A percentile compares a stretch with the other conserved stretches of the same genome.
phyloP scores from a whole-genome alignment of 1,140 invertebrate genomes.

The Zaprionus ornatus region DNA sequence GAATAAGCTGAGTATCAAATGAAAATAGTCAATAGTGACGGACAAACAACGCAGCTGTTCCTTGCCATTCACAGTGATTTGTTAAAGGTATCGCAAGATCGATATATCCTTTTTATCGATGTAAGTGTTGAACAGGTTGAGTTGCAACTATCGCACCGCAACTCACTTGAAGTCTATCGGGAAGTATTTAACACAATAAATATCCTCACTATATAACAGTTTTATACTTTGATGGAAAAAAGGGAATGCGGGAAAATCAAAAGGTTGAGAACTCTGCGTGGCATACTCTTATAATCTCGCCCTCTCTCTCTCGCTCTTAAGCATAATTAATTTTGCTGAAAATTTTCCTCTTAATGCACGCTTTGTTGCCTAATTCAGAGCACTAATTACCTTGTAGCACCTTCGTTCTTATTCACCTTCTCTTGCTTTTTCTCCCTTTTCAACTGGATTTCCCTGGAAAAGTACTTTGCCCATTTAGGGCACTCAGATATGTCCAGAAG shows the following conservation, averaged over 20 bases:
- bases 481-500: constrained; percentile 5
- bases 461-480: constrained; percentile 8
- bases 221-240: background rate
- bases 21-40: background rate
- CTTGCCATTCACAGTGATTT: background rate
- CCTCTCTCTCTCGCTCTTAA: background rate
- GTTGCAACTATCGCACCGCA: background rate
- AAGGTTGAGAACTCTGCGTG: no score
- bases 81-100: background rate
- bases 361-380: constrained; percentile 1
- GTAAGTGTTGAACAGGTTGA: background rate
- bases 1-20: background rate
- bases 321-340: constrained; percentile 9
- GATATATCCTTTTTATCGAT: background rate
- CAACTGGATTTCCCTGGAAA: background rate
- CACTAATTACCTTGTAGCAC: constrained; percentile 24
- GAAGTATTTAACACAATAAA: background rate
- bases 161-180: background rate
- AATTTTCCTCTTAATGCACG: background rate
- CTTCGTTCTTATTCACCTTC: background rate
- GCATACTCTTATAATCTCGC: background rate
- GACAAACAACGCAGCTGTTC: background rate
- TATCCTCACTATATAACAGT: background rate
- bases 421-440: background rate
- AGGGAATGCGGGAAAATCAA: background rate